Conservation (phyloP, 1,140 invertebrate species). For the Drosophila littoralis region DNA sequence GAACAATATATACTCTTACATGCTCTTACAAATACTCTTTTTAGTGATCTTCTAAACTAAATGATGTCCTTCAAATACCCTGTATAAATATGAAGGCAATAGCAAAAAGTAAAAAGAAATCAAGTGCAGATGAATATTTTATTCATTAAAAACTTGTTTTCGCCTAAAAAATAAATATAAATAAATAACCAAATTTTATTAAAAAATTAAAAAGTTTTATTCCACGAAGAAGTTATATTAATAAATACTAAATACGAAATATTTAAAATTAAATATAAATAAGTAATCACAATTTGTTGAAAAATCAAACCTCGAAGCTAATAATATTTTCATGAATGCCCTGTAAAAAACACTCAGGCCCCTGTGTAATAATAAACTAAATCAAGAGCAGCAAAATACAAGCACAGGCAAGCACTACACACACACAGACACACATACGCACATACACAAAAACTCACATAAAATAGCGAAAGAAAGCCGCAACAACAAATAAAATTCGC, state of each 20-base stretch:
- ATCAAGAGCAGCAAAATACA: slow-evolving; percentile 43
- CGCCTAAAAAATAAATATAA: background rate
- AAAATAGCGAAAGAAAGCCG: slow-evolving; percentile 53
- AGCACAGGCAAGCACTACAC: background rate
- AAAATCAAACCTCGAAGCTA: no score
- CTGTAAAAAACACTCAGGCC: background rate
- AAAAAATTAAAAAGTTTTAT: slow-evolving; percentile 12
- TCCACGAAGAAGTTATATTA: background rate
- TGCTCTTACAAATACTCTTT: no score
- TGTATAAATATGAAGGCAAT: background rate
- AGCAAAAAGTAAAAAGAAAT: background rate
- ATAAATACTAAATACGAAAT: no score
- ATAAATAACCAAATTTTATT: slow-evolving; percentile 12
- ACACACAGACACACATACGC: slow-evolving; percentile 18
- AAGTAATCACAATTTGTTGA: no score
- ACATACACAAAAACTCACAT: slow-evolving; percentile 9
- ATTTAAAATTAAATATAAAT: no score
- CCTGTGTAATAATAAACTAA: slow-evolving; percentile 32
- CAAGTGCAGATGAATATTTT: background rate
- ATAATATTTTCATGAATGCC: background rate
- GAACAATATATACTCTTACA: background rate
- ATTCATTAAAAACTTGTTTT: no score
- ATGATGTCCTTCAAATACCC: background rate
- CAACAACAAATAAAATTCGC: slow-evolving; percentile 52
- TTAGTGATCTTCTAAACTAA: no score